A percentile compares a stretch with the other conserved stretches of the same genome.
Conservation (phyloP, 2,797 vertebrate species). For the Ambastaia sidthimunki region DNA sequence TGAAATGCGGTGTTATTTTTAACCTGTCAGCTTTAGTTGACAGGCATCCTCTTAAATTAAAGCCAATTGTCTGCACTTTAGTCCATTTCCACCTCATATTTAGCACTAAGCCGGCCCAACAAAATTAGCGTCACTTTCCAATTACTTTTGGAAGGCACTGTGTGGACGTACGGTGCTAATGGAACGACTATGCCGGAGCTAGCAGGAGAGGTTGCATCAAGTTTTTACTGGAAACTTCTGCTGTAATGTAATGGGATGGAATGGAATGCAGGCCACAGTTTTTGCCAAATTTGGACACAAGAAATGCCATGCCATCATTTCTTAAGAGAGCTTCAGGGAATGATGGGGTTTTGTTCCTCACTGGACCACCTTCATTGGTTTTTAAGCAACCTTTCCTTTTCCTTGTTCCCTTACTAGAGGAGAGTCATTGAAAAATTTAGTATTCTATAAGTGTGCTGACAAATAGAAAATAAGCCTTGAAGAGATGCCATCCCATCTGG, state of each 20-base stretch:
- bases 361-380: not conserved
- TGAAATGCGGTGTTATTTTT: constrained; percentile 24
- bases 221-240: constrained; percentile 11
- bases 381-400: not conserved
- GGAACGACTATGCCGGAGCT: not conserved
- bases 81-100: constrained; percentile 42
- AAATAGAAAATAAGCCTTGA: not conserved
- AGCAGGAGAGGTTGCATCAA: constrained; percentile 5
- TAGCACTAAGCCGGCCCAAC: constrained; percentile 20
- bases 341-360: not conserved
- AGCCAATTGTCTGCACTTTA: constrained; percentile 27
- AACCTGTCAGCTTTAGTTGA: not conserved
- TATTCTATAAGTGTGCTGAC: not conserved
- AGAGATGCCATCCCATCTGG: not conserved
- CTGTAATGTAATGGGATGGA: constrained; percentile 36
- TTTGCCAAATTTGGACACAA: constrained; percentile 84
- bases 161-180: constrained; percentile 1
- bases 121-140: constrained; percentile 45
- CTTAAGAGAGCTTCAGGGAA: constrained; percentile 9
- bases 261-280: constrained; percentile 61
- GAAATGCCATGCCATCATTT: constrained; percentile 27
- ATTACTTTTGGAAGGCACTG: constrained; percentile 27
- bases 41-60: constrained; percentile 29
- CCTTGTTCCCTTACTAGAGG: not conserved
- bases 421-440: not conserved